Conservation (phyloP, 2,113 vertebrate genomes). For the Otolemur garnettii region DNA sequence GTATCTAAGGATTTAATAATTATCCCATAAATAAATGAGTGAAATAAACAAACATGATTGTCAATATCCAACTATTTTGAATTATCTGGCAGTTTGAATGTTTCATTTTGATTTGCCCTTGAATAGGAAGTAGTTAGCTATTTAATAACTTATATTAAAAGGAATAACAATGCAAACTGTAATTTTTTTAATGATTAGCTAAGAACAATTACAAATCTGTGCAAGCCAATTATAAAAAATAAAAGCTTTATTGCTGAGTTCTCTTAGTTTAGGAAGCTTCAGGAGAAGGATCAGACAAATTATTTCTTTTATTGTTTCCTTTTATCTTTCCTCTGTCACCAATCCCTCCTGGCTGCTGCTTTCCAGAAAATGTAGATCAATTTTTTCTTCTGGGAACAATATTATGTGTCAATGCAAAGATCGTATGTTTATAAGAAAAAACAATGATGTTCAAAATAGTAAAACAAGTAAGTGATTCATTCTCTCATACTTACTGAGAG, state of each 20-base stretch:
- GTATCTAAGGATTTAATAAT: constrained; percentile 44
- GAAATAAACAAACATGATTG: not conserved
- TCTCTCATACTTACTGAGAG: not conserved
- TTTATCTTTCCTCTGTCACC: constrained; percentile 22
- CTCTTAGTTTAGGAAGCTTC: constrained; percentile 57
- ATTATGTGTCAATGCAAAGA: not conserved
- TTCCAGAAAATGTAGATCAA: no score
- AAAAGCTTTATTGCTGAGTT: constrained; percentile 46
- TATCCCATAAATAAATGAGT: constrained; percentile 9
- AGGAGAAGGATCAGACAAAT: not conserved
- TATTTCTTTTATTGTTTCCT: constrained; percentile 54
- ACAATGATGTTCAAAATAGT: not conserved
- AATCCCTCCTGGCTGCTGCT: not conserved
- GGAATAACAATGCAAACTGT: constrained; percentile 37
- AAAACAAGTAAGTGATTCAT: constrained; percentile 29
- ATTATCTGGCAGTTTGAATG: constrained; percentile 53
- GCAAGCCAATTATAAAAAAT: constrained; percentile 4
- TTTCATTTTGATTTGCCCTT: constrained; percentile 65
- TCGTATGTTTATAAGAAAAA: constrained; percentile 10
- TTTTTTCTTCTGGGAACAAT: not conserved
- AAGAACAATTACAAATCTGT: constrained; percentile 54
- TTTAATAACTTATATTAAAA: constrained; percentile 61
- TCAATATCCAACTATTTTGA: constrained; percentile 54
- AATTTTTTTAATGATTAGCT: constrained; percentile 49
- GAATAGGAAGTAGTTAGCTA: constrained; percentile 55